Conservation (phyloP, 2,797 vertebrate species). For the Notolabrus celidotus region DNA sequence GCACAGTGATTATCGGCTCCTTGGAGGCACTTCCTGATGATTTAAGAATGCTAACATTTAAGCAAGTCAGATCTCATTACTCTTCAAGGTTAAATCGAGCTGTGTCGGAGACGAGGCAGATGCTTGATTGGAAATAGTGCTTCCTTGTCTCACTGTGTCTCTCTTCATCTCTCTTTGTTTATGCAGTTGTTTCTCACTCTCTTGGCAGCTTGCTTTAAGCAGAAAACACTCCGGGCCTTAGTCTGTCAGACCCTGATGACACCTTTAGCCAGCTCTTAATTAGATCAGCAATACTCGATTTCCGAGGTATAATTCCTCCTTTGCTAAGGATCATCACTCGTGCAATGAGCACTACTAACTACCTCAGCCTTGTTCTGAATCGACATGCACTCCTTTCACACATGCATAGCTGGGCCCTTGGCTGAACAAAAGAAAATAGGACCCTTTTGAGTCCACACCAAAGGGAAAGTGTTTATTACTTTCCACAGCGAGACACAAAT, state of each 20-base stretch:
- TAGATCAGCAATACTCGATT: conserved; percentile 70
- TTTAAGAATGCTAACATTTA: conserved; percentile 89
- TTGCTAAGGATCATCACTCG: conserved; percentile 54
- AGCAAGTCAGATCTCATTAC: conserved; percentile 90
- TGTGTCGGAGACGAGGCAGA: conserved; percentile 76
- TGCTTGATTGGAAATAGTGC: conserved; percentile 80
- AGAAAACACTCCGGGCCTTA: conserved; percentile 48
- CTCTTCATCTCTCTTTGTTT: conserved; percentile 70
- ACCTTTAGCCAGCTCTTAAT: conserved; percentile 76
- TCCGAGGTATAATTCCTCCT: conserved; percentile 70
- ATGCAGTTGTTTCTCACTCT: conserved; percentile 49
- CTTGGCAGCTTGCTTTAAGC: conserved; percentile 40
- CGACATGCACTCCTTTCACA: conserved; percentile 11
- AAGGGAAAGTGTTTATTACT: conserved; percentile 67
- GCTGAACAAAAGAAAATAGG: conserved; percentile 44
- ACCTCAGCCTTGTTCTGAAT: conserved; percentile 25
- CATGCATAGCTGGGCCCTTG: conserved; percentile 19
- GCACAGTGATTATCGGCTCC: conserved; percentile 87
- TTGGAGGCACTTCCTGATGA: conserved; percentile 87
- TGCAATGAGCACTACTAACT: conserved; percentile 26
- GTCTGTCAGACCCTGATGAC: conserved; percentile 68
- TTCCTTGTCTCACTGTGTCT: conserved; percentile 57
- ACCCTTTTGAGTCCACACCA: conserved; percentile 58
- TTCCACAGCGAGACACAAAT: conserved; percentile 55
- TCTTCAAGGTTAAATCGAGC: conserved; percentile 88